These are phyloP conservation scores for Acrossocheilus fasciatus DNA, from an alignment of 2,797 vertebrate genomes.

Conservation along the genomic window DNA sequence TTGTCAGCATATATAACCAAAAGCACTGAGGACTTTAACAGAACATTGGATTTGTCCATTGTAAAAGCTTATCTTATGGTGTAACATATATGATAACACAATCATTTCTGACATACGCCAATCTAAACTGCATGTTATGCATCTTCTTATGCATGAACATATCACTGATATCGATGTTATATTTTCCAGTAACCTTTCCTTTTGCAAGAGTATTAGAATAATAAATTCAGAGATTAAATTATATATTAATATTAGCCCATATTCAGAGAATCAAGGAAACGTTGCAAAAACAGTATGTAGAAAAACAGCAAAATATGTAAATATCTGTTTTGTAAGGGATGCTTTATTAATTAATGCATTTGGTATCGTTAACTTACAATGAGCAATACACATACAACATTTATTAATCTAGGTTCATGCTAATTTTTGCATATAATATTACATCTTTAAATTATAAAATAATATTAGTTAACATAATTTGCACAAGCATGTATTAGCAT, in stretches of 20 bases:
- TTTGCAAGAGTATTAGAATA: background rate
- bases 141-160: background rate
- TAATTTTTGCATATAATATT: background rate
- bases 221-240: background rate
- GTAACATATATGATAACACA: background rate
- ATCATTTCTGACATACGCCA: background rate
- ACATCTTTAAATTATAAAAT: background rate
- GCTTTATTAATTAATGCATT: conserved; percentile 9
- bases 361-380: background rate
- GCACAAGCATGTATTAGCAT: background rate
- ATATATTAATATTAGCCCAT: background rate
- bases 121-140: background rate
- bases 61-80: background rate
- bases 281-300: background rate
- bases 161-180: background rate
- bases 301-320: background rate
- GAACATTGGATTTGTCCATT: background rate
- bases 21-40: background rate
- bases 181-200: background rate
- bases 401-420: background rate
- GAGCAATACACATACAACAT: background rate
- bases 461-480: background rate
- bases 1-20: background rate
- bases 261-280: background rate
- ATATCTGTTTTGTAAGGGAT: background rate